phyloP scores from a whole-genome alignment of 1,140 invertebrate genomes.

The Bombus huntii region DNA sequence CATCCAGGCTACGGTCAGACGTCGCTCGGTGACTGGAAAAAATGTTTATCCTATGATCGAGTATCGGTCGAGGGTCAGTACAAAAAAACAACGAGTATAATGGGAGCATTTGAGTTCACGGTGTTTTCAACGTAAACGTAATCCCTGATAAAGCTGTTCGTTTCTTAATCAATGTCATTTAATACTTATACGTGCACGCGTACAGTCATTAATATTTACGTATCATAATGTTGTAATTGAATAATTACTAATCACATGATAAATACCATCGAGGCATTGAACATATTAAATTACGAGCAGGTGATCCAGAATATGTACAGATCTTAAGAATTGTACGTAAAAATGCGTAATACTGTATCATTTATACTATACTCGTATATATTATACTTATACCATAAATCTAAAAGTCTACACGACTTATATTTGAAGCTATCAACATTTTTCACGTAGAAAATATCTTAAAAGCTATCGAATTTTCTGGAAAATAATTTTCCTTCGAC shows the following conservation, averaged over 20 bases:
- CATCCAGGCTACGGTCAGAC: conserved; percentile 16
- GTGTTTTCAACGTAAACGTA: neutral
- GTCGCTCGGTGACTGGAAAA: conserved; percentile 23
- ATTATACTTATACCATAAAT: too few species aligned
- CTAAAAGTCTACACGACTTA: too few species aligned
- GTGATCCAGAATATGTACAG: neutral
- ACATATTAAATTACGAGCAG: neutral
- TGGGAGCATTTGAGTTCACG: neutral
- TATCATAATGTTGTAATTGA: neutral
- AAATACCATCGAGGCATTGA: neutral
- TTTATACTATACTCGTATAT: too few species aligned
- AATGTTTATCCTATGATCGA: conserved; percentile 28
- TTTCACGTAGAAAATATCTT: too few species aligned
- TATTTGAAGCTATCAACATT: too few species aligned
- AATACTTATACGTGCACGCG: neutral
- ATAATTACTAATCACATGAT: neutral
- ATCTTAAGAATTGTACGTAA: neutral
- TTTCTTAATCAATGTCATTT: neutral
- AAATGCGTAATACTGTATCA: too few species aligned
- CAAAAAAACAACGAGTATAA: neutral
- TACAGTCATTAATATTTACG: neutral
- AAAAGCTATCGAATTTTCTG: too few species aligned
- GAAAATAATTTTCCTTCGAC: too few species aligned
- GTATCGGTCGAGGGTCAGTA: neutral
- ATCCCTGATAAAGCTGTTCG: neutral